These are phyloP conservation scores for Agapornis canus DNA, from an alignment of 2,797 vertebrate species.

Conservation along the genomic window DNA sequence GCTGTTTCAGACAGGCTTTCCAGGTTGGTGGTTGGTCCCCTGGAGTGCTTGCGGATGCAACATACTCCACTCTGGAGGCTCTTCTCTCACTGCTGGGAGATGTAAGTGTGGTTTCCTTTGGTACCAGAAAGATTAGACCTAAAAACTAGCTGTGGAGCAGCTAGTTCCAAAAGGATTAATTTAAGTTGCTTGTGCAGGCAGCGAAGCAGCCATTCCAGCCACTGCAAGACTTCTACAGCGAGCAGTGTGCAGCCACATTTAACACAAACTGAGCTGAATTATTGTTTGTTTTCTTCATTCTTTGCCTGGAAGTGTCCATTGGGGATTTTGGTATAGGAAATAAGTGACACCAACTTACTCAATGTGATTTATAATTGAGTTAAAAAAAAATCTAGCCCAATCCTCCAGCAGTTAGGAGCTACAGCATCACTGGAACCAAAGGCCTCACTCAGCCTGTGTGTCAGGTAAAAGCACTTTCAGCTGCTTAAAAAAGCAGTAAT, in stretches of 20 bases:
- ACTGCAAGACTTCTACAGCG: not conserved
- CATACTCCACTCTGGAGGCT: rapidly evolving
- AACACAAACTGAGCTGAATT: not conserved
- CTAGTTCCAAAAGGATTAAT: not conserved
- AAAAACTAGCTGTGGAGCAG: not conserved
- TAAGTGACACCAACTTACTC: not conserved
- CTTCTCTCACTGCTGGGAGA: not conserved
- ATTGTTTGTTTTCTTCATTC: not conserved
- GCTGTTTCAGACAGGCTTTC: not conserved
- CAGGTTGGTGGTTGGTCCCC: not conserved
- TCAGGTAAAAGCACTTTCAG: not conserved
- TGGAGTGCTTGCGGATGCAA: rapidly evolving
- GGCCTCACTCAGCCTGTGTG: not conserved
- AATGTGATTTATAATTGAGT: not conserved
- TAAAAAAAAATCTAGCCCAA: not conserved
- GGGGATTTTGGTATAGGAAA: not conserved
- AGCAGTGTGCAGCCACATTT: not conserved
- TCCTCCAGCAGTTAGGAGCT: not conserved
- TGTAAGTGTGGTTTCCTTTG: not conserved
- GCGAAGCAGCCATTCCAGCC: not conserved
- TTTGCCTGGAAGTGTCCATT: not conserved
- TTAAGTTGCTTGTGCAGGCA: not conserved
- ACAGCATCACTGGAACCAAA: not conserved
- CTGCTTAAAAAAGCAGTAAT: not conserved
- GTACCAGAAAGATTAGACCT: not conserved